A percentile compares a stretch with the other conserved stretches of the same genome.
These are phyloP conservation scores for Xiphophorus maculatus DNA, from an alignment of 2,113 vertebrate genomes.

Conservation along the genomic window DNA sequence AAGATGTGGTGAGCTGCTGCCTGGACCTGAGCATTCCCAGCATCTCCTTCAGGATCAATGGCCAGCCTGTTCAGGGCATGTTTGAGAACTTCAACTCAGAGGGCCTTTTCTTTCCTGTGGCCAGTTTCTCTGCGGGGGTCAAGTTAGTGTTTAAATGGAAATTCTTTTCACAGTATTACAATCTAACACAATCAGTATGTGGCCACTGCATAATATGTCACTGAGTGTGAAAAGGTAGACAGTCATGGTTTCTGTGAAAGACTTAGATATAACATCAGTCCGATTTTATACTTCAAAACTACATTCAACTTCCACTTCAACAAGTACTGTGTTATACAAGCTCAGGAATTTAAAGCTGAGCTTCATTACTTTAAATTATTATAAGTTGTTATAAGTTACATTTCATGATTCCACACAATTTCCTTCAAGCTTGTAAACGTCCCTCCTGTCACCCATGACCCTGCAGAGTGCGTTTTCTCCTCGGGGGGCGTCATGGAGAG, in stretches of 20 bases:
- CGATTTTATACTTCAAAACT: no score
- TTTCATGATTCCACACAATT: neutral
- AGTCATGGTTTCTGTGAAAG: neutral
- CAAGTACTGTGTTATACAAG: no score
- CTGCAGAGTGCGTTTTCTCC: constrained; percentile 88
- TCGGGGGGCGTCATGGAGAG: constrained; percentile 94
- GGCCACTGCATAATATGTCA: no score
- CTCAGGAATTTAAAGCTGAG: neutral
- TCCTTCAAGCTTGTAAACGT: neutral
- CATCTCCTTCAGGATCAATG: constrained; percentile 97
- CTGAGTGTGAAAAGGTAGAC: no score
- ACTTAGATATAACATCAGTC: neutral
- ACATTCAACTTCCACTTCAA: no score
- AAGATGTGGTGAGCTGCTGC: constrained; percentile 97
- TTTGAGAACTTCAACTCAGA: constrained; percentile 98
- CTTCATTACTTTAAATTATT: neutral
- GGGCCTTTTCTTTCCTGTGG: constrained; percentile 94
- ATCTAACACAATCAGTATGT: no score
- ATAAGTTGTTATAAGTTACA: neutral
- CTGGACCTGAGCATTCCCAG: constrained; percentile 94
- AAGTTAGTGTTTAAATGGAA: constrained; percentile 83
- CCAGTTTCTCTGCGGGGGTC: constrained; percentile 94
- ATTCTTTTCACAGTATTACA: neutral
- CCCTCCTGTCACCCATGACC: neutral
- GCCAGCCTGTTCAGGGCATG: constrained; percentile 97